A percentile compares a stretch with the other conserved stretches of the same genome.
phyloP scores from a whole-genome alignment of 1,140 invertebrate genomes.

The Nilaparvata lugens region DNA sequence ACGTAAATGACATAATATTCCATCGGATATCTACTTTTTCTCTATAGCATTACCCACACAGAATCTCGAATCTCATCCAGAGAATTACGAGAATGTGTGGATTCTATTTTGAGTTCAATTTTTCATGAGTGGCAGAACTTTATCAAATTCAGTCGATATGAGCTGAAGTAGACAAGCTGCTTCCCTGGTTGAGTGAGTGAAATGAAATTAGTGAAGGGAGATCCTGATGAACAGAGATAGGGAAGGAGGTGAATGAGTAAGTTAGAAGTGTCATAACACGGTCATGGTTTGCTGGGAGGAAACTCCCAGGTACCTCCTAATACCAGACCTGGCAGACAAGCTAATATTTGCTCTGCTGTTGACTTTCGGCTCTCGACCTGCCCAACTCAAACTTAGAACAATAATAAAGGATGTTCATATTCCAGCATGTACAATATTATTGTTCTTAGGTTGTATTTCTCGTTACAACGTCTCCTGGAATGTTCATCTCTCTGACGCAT shows the following conservation, averaged over 20 bases:
- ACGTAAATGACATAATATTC: no score
- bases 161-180: no score
- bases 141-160: no score
- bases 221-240: background rate
- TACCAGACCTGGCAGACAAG: background rate
- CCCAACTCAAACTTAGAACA: background rate
- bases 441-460: background rate
- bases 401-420: background rate
- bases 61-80: no score
- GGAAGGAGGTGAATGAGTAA: background rate
- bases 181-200: background rate
- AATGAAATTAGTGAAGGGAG: background rate
- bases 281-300: background rate
- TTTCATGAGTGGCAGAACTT: no score
- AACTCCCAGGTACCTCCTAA: background rate
- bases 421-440: background rate
- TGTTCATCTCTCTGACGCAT: background rate
- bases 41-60: no score
- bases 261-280: background rate
- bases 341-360: constrained; percentile 3
- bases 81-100: no score
- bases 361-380: background rate
- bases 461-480: background rate
- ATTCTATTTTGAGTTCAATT: no score
- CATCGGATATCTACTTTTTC: no score